Base-by-base conservation (phyloP, 2,113 vertebrate genomes). In the Pimephales promelas region DNA sequence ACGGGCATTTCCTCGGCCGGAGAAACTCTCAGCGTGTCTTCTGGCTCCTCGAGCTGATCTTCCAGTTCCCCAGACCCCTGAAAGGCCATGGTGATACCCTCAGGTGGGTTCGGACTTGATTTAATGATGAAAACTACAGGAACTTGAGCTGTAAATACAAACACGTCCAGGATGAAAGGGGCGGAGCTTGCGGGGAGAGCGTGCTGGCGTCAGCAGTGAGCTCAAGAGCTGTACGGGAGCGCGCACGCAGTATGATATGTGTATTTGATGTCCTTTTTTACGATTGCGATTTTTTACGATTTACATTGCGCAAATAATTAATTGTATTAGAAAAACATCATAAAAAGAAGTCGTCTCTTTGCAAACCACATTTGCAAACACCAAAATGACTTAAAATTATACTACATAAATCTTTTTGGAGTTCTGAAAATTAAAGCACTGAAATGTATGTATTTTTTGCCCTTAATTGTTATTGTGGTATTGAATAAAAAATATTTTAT, bases 21-120 rank as follows among this genome's bases (percentile, higher is more conserved):
- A 64, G 93, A 94, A 75, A 94, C 88, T 86, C 87, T 88, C 88
- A 91, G 89, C 4, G 76, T 45, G 11, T 86, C 83, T 36, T 87
- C 87, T 10, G 90, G 86, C 88, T 95, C 92, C 87, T 94, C 94
- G 83, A 92, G 74, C n/a, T 93, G 91, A 88, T 96, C 93, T 82
- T 92, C 91, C 22, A 92, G 70, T 83, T 89, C 93, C 82, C 91
- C 94, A 22, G 93, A 89, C 84, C 90, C 92, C 77, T 87, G 91
- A 64, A 93, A 88, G 88, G 90, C 93, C 94, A 95, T 92, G 61
- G 9, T 78, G 68, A 36, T 24, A 18, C 31, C n/a, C 5, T 40
- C 8, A 10, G 4, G 26, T 20, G 24, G 11, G 34, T 36, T 45
- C 70, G 20, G 76, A 56, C 49, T 68, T 26, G 64, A 43, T 87